Conservation (phyloP, 2,113 vertebrate genomes). For the Etheostoma cragini region DNA sequence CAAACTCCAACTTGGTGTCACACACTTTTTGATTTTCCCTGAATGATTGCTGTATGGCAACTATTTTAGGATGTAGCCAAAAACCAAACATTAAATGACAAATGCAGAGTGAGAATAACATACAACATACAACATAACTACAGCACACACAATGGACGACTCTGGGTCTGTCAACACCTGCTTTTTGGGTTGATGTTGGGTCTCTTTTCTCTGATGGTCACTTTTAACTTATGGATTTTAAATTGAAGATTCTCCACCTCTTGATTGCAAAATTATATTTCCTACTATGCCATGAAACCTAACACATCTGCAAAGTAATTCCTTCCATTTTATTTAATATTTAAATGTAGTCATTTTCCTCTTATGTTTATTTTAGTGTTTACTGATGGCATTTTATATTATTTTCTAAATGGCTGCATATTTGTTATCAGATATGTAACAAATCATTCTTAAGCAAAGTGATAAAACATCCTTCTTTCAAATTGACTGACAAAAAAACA, state of each 20-base stretch:
- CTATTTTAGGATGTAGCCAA: slow-evolving; percentile 27
- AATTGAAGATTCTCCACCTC: background rate
- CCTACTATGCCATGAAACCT: too few species aligned
- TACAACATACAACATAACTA: too few species aligned
- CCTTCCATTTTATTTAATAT: background rate
- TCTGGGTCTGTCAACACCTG: background rate
- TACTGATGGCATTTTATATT: background rate
- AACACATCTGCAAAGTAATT: background rate
- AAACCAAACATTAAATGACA: slow-evolving; percentile 12
- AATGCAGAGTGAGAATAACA: slow-evolving; percentile 16
- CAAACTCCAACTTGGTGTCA: background rate
- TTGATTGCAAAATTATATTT: too few species aligned
- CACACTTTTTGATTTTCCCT: background rate
- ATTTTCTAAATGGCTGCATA: background rate
- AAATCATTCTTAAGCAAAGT: too few species aligned
- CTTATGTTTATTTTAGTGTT: background rate
- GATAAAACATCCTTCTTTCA: too few species aligned
- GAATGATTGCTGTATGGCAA: background rate
- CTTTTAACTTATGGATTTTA: background rate
- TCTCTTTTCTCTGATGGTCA: background rate
- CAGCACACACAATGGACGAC: background rate
- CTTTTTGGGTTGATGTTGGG: too few species aligned
- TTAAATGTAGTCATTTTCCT: background rate
- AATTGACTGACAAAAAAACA: too few species aligned
- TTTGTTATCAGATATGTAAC: background rate